Evolutionary conservation across 1,140 invertebrate genomes (phyloP).

Genomic region (Penaeus japonicus): DNA sequence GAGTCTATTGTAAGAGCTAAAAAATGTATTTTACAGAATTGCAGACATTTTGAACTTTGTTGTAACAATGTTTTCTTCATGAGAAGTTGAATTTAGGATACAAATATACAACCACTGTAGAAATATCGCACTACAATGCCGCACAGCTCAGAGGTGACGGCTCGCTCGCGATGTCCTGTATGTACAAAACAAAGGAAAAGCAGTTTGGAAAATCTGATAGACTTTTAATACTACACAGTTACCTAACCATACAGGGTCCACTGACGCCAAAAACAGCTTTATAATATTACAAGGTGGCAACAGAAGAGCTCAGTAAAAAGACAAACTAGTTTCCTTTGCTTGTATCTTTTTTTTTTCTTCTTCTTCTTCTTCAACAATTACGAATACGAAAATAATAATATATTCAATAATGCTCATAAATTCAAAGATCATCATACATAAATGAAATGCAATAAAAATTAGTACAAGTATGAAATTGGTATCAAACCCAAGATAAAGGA

Average conservation of each 20-base stretch:
- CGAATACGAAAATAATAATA: background rate
- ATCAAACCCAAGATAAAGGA: no score
- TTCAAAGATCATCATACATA: background rate
- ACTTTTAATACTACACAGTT: conserved; percentile 54
- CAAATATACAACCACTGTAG: conserved; percentile 57
- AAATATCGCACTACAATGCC: conserved; percentile 48
- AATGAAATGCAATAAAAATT: no score
- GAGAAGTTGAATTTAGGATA: conserved; percentile 57
- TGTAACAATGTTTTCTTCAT: conserved; percentile 55
- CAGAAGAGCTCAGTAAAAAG: conserved; percentile 51
- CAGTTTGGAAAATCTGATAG: conserved; percentile 51
- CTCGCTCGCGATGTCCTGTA: conserved; percentile 31
- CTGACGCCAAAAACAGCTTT: conserved; percentile 53
- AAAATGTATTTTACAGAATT: conserved; percentile 56
- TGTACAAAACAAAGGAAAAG: conserved; percentile 54
- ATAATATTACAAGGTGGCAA: conserved; percentile 56
- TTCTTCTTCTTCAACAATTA: conserved; percentile 9
- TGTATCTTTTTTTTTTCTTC: conserved; percentile 15
- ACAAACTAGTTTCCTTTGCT: conserved; percentile 10
- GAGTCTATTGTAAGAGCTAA: conserved; percentile 51
- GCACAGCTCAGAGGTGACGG: conserved; percentile 15
- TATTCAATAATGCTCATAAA: background rate
- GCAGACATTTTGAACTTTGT: conserved; percentile 56
- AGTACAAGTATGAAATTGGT: no score
- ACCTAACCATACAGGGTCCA: conserved; percentile 56